Percentiles rank a stretch among this genome's conserved stretches.
Evolutionary conservation across 2,888 invertebrate species (phyloP).

Genomic region (Junonia oenone): DNA sequence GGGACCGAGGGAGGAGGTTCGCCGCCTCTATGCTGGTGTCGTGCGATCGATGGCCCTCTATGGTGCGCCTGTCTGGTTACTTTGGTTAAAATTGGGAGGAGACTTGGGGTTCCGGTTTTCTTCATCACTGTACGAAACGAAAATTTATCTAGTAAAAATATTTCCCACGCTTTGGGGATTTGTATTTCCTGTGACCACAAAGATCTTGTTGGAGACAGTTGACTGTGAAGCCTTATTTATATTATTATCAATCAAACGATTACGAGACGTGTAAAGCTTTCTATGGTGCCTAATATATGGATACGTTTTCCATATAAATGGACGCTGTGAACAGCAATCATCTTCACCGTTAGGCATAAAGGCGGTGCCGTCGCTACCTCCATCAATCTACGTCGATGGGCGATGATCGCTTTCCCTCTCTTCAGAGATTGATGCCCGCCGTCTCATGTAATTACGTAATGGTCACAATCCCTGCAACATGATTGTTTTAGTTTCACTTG

Average conservation of each 20-base stretch:
- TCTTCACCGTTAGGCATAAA: conserved; percentile 23
- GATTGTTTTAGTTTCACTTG: conserved; percentile 11
- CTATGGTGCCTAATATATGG: conserved; percentile 17
- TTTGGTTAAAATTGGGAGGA: no score
- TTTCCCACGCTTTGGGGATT: neutral
- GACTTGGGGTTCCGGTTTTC: no score
- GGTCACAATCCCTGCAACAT: conserved; percentile 23
- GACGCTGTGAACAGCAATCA: conserved; percentile 14
- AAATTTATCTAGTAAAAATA: no score
- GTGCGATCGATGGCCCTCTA: no score
- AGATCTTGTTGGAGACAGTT: no score
- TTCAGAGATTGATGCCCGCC: conserved; percentile 31
- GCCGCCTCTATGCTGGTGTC: no score
- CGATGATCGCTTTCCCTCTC: conserved; percentile 34
- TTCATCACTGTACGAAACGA: no score
- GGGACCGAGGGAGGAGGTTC: no score
- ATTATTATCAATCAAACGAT: conserved; percentile 11
- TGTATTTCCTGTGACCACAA: neutral
- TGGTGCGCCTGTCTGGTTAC: no score
- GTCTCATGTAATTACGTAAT: conserved; percentile 33
- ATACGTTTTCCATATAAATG: conserved; percentile 22
- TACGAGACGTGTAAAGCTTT: conserved; percentile 10
- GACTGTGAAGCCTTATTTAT: no score
- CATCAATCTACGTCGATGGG: conserved; percentile 32
- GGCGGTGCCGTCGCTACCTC: conserved; percentile 16